Percentiles rank a stretch among this genome's conserved stretches.
Conservation (phyloP, 2,797 vertebrate genomes). For the Limosa lapponica region DNA sequence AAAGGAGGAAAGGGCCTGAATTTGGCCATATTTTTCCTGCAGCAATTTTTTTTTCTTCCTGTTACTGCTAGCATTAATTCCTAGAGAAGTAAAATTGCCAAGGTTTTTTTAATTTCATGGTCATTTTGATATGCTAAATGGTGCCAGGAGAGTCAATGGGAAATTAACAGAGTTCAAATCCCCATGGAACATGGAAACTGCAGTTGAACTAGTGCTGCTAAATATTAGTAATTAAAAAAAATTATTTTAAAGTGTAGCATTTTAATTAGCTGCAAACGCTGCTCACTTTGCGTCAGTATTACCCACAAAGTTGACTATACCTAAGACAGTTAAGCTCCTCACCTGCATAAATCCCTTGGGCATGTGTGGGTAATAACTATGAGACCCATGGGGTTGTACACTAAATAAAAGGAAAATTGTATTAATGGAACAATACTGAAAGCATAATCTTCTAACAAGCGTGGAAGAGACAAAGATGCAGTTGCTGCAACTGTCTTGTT, state of each 20-base stretch:
- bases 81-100: background rate
- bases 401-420: background rate
- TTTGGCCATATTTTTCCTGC: background rate
- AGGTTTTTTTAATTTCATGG: constrained; percentile 32
- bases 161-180: constrained; percentile 41
- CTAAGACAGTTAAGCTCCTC: background rate
- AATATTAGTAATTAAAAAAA: constrained; percentile 44
- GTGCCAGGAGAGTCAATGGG: background rate
- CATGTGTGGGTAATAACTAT: background rate
- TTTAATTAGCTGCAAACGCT: background rate
- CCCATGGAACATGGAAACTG: background rate
- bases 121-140: constrained; percentile 40
- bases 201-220: constrained; percentile 33
- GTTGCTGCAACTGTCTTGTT: background rate
- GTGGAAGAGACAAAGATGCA: background rate
- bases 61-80: background rate
- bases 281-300: background rate
- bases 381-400: background rate
- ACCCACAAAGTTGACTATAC: background rate
- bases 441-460: background rate
- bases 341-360: background rate
- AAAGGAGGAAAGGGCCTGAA: background rate
- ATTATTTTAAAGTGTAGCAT: constrained; percentile 23
- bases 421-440: background rate
- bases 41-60: background rate